Conservation (phyloP, 2,113 vertebrate species). For the Choloepus hoffmanni region DNA sequence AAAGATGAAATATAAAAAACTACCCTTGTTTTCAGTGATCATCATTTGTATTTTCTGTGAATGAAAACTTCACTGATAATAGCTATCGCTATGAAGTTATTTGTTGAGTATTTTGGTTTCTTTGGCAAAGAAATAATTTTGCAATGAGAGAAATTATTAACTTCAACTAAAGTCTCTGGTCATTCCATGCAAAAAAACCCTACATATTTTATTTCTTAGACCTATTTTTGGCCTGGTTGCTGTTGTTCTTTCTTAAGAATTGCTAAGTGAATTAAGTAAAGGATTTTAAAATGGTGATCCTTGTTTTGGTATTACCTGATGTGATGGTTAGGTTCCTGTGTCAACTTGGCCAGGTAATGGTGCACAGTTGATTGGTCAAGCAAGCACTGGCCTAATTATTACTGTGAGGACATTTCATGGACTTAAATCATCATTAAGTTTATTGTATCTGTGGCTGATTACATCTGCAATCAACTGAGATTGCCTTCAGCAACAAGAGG, state of each 20-base stretch:
- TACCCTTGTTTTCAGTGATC: not conserved
- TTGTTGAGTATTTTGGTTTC: not conserved
- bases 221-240: not conserved
- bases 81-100: not conserved
- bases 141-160: not conserved
- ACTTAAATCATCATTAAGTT: no score
- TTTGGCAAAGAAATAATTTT: not conserved
- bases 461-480: no score
- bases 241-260: not conserved
- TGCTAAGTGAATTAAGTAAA: not conserved
- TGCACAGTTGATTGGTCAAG: no score
- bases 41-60: not conserved
- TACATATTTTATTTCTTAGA: not conserved
- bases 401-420: no score
- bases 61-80: not conserved
- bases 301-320: not conserved
- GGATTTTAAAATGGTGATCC: not conserved
- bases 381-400: no score
- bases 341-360: no score
- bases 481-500: no score
- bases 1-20: slow-evolving; percentile 14
- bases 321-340: no score
- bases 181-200: not conserved
- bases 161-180: not conserved
- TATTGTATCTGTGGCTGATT: no score